Conservation (phyloP, 2,888 invertebrate species). For the Andricus quercusramuli region DNA sequence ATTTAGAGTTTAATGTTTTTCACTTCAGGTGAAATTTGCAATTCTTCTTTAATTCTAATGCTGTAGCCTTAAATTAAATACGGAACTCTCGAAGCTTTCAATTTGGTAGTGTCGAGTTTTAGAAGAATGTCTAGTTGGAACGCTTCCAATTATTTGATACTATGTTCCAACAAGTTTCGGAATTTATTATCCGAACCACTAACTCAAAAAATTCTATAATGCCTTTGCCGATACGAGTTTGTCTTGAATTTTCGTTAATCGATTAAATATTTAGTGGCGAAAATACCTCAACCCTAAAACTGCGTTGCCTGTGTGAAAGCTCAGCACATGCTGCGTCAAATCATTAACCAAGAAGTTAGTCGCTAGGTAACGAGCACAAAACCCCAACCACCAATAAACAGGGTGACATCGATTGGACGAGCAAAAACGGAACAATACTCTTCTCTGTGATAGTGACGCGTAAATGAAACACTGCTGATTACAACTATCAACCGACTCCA, state of each 20-base stretch:
- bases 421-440: constrained; percentile 36
- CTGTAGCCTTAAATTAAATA: no score
- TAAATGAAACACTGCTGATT: constrained; percentile 29
- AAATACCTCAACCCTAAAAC: constrained; percentile 6
- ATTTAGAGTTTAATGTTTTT: no score
- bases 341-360: constrained; percentile 40
- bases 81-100: no score
- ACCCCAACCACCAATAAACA: constrained; percentile 38
- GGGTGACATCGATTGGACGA: constrained; percentile 40
- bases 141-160: no score
- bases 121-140: no score
- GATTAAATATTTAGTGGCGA: constrained; percentile 24
- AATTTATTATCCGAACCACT: no score
- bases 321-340: constrained; percentile 39
- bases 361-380: constrained; percentile 40
- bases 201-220: not conserved
- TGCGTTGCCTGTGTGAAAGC: constrained; percentile 16
- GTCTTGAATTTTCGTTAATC: constrained; percentile 37
- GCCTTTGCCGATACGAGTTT: not conserved
- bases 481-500: constrained; percentile 28
- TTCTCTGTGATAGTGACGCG: constrained; percentile 12
- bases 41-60: no score
- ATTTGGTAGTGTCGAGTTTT: no score
- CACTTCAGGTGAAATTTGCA: no score
- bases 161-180: no score